These are phyloP conservation scores for Eulemur albifrons DNA, from an alignment of 2,797 vertebrate species.

Conservation along the genomic window DNA sequence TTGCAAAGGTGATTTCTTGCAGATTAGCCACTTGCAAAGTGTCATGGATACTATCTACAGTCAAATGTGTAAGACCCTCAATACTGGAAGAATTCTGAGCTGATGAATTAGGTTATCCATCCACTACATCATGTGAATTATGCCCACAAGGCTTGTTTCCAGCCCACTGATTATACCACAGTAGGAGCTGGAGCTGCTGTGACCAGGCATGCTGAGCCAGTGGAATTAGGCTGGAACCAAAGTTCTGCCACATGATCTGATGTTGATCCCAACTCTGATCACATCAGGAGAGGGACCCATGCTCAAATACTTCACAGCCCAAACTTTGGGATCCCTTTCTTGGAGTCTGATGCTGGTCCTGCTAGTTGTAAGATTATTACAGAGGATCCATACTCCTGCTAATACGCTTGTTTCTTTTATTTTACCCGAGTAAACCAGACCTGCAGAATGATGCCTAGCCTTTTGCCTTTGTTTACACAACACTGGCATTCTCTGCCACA, in stretches of 20 bases:
- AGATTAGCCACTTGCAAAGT: neutral
- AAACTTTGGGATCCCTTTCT: neutral
- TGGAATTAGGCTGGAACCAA: neutral
- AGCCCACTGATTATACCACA: neutral
- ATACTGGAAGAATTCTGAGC: neutral
- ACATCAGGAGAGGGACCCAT: neutral
- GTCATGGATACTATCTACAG: neutral
- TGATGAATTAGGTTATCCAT: neutral
- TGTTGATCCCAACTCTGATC: neutral
- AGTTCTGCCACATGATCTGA: neutral
- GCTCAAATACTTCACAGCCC: neutral
- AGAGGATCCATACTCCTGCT: no score
- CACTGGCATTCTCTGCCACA: neutral
- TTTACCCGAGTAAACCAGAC: neutral
- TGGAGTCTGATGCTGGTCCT: neutral
- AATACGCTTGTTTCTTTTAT: neutral
- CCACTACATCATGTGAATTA: neutral
- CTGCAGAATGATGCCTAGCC: neutral
- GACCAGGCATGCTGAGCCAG: neutral
- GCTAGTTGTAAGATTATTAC: neutral
- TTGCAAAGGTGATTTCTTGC: neutral
- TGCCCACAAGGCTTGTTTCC: neutral
- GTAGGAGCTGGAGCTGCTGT: neutral
- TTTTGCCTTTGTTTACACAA: slow-evolving; percentile 9
- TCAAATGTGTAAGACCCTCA: neutral